Percentiles rank a stretch among this genome's conserved stretches.
phyloP scores from a whole-genome alignment of 1,140 invertebrate genomes.

The Pogonomyrmex barbatus region DNA sequence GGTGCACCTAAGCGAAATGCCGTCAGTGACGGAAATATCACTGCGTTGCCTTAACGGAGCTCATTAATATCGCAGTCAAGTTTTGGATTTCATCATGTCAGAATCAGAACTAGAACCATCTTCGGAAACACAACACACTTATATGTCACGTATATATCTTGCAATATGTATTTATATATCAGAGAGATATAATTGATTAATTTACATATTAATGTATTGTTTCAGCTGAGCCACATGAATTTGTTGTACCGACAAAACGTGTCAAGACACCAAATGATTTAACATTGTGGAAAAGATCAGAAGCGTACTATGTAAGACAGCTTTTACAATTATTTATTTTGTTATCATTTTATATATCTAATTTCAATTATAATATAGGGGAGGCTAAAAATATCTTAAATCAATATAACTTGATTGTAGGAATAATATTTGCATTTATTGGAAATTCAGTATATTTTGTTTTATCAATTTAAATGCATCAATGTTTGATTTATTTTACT shows the following conservation, averaged over 20 bases:
- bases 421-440: no score
- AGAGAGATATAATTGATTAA: not conserved
- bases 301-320: slow-evolving; percentile 91
- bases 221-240: slow-evolving; percentile 87
- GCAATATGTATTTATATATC: not conserved
- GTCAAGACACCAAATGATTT: slow-evolving; percentile 91
- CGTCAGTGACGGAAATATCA: not conserved
- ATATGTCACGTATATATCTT: slow-evolving; percentile 71
- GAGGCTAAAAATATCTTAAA: no score
- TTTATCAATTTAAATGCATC: no score
- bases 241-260: slow-evolving; percentile 89
- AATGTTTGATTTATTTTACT: no score
- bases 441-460: no score
- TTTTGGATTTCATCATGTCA: slow-evolving; percentile 66
- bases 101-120: slow-evolving; percentile 21
- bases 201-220: slow-evolving; percentile 46
- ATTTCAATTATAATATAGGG: no score
- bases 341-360: slow-evolving; percentile 11
- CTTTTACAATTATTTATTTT: slow-evolving; percentile 20
- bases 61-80: not conserved
- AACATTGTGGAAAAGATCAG: slow-evolving; percentile 93
- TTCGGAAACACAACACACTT: slow-evolving; percentile 46
- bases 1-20: not conserved
- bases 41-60: not conserved
- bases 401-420: no score